phyloP scores from a whole-genome alignment of 2,888 invertebrate species.

The Pasiphila rectangulata region DNA sequence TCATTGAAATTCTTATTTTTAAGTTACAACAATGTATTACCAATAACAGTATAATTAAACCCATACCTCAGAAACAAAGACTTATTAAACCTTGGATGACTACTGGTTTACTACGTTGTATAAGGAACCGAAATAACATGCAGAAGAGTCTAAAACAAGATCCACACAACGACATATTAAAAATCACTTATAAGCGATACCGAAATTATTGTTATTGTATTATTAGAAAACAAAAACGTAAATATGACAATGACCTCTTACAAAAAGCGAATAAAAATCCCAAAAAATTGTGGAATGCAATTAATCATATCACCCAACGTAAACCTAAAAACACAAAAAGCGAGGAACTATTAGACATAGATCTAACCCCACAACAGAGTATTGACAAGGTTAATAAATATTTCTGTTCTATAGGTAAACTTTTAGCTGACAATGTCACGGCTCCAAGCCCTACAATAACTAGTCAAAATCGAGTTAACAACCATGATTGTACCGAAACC shows the following conservation, averaged over 20 bases:
- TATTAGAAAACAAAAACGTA: neutral
- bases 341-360: neutral
- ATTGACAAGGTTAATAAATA: neutral
- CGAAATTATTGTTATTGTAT: neutral
- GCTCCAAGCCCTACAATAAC: neutral
- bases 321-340: neutral
- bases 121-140: neutral
- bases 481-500: neutral
- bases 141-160: too few relatives aligned
- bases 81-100: conserved; percentile 4
- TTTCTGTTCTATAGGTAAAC: neutral
- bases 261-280: neutral
- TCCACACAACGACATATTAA: too few relatives aligned
- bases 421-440: neutral
- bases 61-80: neutral
- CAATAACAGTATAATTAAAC: neutral
- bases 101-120: neutral
- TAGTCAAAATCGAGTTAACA: too few relatives aligned
- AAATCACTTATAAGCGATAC: neutral
- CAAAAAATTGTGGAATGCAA: neutral
- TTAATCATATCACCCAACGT: neutral
- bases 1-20: neutral
- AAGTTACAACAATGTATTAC: neutral
- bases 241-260: neutral
- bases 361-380: neutral